Conservation (phyloP, 2,113 vertebrate genomes). For the Actenoides lindsayi region DNA sequence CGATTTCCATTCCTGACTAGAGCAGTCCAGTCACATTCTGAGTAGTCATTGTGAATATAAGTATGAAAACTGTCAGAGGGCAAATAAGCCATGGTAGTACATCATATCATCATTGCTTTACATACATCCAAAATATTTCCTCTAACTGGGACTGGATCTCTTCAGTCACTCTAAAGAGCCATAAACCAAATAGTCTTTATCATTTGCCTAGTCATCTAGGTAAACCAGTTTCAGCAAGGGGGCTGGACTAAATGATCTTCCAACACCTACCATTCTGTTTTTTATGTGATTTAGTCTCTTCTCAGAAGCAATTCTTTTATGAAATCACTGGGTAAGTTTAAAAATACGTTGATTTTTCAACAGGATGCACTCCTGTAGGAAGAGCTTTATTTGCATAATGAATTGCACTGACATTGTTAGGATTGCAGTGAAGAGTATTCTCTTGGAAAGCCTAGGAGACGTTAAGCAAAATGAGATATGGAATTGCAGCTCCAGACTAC, state of each 20-base stretch:
- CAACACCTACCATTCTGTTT: background rate
- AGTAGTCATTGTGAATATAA: background rate
- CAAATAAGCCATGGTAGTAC: rapidly evolving
- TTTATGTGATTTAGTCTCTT: background rate
- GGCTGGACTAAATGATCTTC: background rate
- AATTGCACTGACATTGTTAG: background rate
- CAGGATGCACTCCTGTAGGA: rapidly evolving
- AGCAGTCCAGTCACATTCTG: background rate
- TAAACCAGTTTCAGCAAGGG: background rate
- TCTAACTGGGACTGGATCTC: background rate
- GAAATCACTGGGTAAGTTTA: background rate
- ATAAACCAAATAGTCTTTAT: background rate
- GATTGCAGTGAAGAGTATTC: background rate
- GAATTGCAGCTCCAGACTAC: background rate
- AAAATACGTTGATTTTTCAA: background rate
- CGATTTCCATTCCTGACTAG: background rate
- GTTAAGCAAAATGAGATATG: background rate
- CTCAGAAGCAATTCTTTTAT: background rate
- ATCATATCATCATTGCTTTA: rapidly evolving
- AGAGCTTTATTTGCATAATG: background rate
- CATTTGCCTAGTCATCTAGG: background rate
- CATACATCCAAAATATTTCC: background rate
- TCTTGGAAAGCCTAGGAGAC: background rate
- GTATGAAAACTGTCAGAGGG: background rate
- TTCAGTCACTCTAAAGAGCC: background rate